phyloP scores from a whole-genome alignment of 1,140 invertebrate genomes.

The Philotrypesis tridentata region DNA sequence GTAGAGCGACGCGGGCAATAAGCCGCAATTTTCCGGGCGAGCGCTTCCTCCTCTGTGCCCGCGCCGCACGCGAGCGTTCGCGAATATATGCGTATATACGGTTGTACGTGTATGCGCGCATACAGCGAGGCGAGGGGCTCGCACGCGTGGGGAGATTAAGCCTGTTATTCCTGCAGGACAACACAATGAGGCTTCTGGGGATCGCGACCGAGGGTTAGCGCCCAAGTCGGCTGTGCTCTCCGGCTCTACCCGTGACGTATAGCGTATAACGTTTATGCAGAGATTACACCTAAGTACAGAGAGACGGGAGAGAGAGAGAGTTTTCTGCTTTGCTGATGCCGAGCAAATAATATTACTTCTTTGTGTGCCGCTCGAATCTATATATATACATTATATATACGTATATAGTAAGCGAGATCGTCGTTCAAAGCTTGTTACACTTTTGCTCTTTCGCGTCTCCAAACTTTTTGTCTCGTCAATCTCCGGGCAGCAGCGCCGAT shows the following conservation, averaged over 20 bases:
- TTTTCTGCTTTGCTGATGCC: not conserved
- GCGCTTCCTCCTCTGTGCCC: conserved; percentile 55
- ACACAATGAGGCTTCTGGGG: conserved; percentile 30
- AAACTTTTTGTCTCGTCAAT: not conserved
- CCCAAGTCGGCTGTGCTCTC: not conserved
- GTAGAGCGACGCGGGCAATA: conserved; percentile 54
- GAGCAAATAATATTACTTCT: not conserved
- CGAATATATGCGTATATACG: conserved; percentile 51
- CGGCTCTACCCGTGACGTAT: not conserved
- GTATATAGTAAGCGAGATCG: conserved; percentile 16
- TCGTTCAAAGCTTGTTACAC: conserved; percentile 22
- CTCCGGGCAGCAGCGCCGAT: too few species aligned
- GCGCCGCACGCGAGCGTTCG: conserved; percentile 50
- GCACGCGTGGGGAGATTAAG: conserved; percentile 61
- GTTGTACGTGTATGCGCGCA: too few species aligned
- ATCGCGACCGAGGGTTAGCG: conserved; percentile 4
- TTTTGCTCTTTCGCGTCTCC: not conserved
- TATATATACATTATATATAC: too few species aligned
- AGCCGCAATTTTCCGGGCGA: conserved; percentile 70
- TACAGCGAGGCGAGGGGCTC: not conserved
- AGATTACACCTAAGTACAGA: conserved; percentile 26
- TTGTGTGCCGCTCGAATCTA: not conserved
- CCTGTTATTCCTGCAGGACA: conserved; percentile 57
- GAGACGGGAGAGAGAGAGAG: not conserved
- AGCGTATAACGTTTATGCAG: conserved; percentile 17